Conservation (phyloP, 2,888 invertebrate species). For the Habrosyne pyritoides region DNA sequence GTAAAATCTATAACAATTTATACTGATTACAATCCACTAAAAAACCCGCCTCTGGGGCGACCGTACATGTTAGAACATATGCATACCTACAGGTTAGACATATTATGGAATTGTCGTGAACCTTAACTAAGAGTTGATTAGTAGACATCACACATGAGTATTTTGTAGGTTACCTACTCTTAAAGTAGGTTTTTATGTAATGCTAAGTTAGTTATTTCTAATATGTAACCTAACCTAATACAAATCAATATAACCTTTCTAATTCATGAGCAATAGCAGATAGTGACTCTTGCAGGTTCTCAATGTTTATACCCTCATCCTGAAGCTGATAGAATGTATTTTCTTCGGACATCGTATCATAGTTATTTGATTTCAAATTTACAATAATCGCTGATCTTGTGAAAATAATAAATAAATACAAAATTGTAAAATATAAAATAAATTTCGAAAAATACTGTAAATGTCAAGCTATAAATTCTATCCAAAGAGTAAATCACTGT, state of each 20-base stretch:
- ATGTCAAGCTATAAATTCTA: not conserved
- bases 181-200: too few relatives aligned
- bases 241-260: slow-evolving; percentile 49
- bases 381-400: not conserved
- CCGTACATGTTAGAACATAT: not conserved
- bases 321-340: slow-evolving; percentile 17
- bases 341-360: not conserved
- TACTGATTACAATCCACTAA: too few relatives aligned
- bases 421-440: too few relatives aligned
- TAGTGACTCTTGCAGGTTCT: slow-evolving; percentile 49
- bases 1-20: slow-evolving; percentile 37
- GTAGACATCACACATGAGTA: too few relatives aligned
- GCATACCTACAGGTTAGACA: not conserved
- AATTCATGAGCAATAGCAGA: slow-evolving; percentile 57
- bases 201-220: too few relatives aligned
- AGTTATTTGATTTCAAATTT: too few relatives aligned
- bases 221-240: not conserved
- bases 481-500: too few relatives aligned
- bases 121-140: too few relatives aligned
- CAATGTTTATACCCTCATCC: slow-evolving; percentile 19
- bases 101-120: not conserved
- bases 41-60: too few relatives aligned
- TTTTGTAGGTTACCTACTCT: too few relatives aligned
- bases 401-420: not conserved
- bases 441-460: too few relatives aligned